Evolutionary conservation across 2,888 invertebrate species (phyloP).

Genomic region (Rotaria magnacalcarata): DNA sequence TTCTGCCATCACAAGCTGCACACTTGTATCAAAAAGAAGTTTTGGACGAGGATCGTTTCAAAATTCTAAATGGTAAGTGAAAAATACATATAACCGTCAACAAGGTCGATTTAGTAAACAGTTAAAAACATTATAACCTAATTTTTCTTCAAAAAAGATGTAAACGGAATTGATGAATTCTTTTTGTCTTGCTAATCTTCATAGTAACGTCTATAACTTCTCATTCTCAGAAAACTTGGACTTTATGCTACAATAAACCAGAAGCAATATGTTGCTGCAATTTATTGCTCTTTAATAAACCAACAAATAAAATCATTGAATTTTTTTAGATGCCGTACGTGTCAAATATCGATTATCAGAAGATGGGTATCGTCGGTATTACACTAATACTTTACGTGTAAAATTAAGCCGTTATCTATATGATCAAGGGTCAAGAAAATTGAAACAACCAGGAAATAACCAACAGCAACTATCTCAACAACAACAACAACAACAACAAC

Average conservation of each 20-base stretch:
- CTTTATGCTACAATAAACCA: too few relatives aligned
- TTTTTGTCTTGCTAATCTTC: neutral
- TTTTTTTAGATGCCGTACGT: neutral
- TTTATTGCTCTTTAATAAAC: too few relatives aligned
- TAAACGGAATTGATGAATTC: neutral
- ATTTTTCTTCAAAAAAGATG: neutral
- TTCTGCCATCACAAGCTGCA: neutral
- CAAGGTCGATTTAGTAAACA: neutral
- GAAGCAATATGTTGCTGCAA: too few relatives aligned
- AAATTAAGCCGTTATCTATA: neutral
- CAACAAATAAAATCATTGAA: neutral
- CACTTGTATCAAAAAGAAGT: neutral
- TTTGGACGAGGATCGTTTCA: neutral
- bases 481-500: neutral
- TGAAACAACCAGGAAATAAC: neutral
- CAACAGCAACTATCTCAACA: neutral
- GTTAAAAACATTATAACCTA: neutral
- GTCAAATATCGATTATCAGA: neutral
- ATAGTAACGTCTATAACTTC: too few relatives aligned
- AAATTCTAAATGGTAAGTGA: neutral
- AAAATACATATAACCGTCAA: neutral
- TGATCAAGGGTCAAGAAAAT: neutral
- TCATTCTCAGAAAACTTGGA: too few relatives aligned
- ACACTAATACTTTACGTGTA: neutral
- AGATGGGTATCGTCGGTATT: neutral